Percentiles rank a stretch among this genome's conserved stretches.
phyloP scores from a whole-genome alignment of 2,888 invertebrate genomes.

The Drosophila nr. medialis region DNA sequence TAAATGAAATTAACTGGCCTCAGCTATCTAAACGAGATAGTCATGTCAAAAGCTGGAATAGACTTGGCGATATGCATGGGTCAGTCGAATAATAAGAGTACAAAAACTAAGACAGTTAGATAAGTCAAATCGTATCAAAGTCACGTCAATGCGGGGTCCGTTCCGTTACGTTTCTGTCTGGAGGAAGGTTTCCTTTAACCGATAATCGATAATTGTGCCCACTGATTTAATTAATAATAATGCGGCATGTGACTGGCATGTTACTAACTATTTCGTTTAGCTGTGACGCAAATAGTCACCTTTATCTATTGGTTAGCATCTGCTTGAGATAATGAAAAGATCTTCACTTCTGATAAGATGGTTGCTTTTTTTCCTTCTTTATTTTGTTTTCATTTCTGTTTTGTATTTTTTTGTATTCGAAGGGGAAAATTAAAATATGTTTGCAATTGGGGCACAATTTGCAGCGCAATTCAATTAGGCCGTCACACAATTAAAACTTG shows the following conservation, averaged over 20 bases:
- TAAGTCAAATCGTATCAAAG: constrained; percentile 42
- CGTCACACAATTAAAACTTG: constrained; percentile 80
- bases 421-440: constrained; percentile 73
- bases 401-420: not conserved
- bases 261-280: constrained; percentile 45
- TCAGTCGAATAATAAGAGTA: constrained; percentile 40
- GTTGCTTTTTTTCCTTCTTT: not conserved
- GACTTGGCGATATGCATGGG: constrained; percentile 42
- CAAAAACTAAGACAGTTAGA: constrained; percentile 19
- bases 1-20: constrained; percentile 74
- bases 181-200: constrained; percentile 17
- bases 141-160: constrained; percentile 36
- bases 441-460: constrained; percentile 28
- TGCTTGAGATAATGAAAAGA: constrained; percentile 37
- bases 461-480: constrained; percentile 77
- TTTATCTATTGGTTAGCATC: constrained; percentile 63
- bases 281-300: constrained; percentile 64
- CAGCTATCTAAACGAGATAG: constrained; percentile 64
- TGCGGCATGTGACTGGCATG: constrained; percentile 75
- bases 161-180: constrained; percentile 9
- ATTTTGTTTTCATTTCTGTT: not conserved
- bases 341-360: constrained; percentile 35
- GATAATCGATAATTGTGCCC: constrained; percentile 47
- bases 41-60: constrained; percentile 56
- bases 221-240: constrained; percentile 79